Conservation (phyloP, 2,888 invertebrate species). For the Caenorhabditis parvicauda region DNA sequence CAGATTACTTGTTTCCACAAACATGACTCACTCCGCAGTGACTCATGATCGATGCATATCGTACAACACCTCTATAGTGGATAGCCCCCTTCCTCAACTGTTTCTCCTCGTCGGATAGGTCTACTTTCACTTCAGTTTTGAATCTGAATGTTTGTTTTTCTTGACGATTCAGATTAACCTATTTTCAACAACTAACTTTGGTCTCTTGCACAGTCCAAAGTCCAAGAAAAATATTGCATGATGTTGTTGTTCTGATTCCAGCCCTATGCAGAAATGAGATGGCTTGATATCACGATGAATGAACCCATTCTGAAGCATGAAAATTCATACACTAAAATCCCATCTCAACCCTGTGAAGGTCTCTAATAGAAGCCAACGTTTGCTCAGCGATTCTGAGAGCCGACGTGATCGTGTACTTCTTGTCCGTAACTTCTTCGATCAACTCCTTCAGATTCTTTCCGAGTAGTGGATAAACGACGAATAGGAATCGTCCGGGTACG, state of each 20-base stretch:
- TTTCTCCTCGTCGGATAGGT: constrained; percentile 15
- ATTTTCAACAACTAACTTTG: constrained; percentile 8
- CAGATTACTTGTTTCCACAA: too few species aligned
- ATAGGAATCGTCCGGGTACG: constrained; percentile 19
- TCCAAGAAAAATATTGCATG: constrained; percentile 22
- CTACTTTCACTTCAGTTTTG: neutral
- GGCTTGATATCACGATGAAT: constrained; percentile 32
- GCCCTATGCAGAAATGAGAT: constrained; percentile 25
- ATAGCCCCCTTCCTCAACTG: constrained; percentile 20
- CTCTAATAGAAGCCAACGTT: constrained; percentile 23
- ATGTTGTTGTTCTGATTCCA: constrained; percentile 7
- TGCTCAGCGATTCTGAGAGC: constrained; percentile 22
- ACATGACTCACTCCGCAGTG: constrained; percentile 13
- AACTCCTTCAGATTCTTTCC: constrained; percentile 22
- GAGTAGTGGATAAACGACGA: constrained; percentile 25
- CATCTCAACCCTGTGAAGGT: constrained; percentile 16
- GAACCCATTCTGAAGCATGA: constrained; percentile 15
- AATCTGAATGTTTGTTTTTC: neutral
- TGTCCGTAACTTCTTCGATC: constrained; percentile 10
- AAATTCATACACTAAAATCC: neutral
- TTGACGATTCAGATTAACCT: too few species aligned
- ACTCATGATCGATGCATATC: constrained; percentile 19
- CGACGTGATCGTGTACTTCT: constrained; percentile 17
- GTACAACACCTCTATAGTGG: constrained; percentile 22
- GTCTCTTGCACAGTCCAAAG: constrained; percentile 27